Base-by-base conservation (phyloP, 2,797 vertebrate genomes). In the Erethizon dorsatum region DNA sequence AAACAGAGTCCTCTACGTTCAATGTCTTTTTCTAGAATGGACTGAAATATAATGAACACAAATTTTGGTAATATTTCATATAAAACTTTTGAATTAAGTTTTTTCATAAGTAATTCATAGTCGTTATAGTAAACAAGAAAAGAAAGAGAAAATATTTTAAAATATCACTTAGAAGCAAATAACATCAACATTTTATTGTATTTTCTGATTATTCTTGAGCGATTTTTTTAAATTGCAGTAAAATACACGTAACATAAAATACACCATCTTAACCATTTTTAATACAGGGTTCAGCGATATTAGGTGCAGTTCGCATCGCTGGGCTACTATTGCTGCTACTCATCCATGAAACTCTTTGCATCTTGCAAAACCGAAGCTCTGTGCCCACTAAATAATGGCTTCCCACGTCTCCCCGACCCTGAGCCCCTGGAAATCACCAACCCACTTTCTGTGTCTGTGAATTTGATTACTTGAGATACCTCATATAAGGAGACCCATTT, bases 11-110 rank as follows among this genome's bases (percentile, higher is more conserved):
- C 5, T 94, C 61, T 78, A 75, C n/a, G 7, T 83, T 89, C 24
- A 52, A 71, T 75, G 54, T 75, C 45, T 80, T 80, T 67, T 85
- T 65, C 31, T 65, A 73, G 10, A 96, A 57, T 92, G 56, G 14
- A 73, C 59, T 78, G 22, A 87, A 94, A 90, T 67, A 47, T 57
- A 65, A 54, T 57, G 82, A 93, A 61, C 61, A 83, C 22, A 59
- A 41, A 45, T 86, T 71, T 56, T 17, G 50, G 11, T 77, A 90
- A 50, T 69, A 12, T 87, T 93, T 91, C 59, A 77, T 31, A 57
- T 65, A 50, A 57, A 82, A 41, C 17, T 69, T 94, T 83, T 83
- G n/a, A 90, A 78, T 79, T 63, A 57, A 79, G 59, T 84, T 83
- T 6, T 82, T 90, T 82, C 41, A 65, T 50, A 73, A 73, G 45